Evolutionary conservation across 2,888 invertebrate species (phyloP).

Genomic region (Caenorhabditis sinica): DNA sequence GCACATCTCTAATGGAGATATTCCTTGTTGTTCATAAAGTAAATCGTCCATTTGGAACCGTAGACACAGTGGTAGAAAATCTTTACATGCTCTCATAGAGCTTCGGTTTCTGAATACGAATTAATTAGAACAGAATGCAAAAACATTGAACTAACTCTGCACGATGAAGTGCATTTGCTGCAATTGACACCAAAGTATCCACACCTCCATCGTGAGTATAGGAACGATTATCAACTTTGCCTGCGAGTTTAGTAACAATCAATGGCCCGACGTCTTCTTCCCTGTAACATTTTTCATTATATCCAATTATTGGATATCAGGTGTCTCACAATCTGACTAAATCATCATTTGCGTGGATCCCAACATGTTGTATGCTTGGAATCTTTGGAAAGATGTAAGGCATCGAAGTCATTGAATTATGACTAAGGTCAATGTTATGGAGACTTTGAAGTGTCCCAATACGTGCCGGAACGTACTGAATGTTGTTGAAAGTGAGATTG

Average conservation of each 20-base stretch:
- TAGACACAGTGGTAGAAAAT: constrained; percentile 24
- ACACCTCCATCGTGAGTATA: constrained; percentile 39
- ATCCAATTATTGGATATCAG: too few species aligned
- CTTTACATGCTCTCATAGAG: background rate
- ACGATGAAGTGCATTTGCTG: constrained; percentile 51
- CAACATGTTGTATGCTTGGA: constrained; percentile 11
- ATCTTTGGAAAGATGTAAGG: constrained; percentile 36
- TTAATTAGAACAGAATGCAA: background rate
- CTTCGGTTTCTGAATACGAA: background rate
- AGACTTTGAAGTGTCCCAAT: constrained; percentile 3
- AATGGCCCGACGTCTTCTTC: constrained; percentile 2
- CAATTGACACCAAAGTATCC: constrained; percentile 41
- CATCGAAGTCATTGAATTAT: constrained; percentile 15
- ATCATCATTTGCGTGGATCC: constrained; percentile 24
- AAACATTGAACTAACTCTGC: constrained; percentile 29
- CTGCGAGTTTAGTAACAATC: background rate
- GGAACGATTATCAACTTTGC: constrained; percentile 1
- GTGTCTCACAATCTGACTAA: constrained; percentile 16
- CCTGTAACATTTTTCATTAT: background rate
- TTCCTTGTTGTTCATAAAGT: background rate
- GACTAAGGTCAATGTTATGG: constrained; percentile 3
- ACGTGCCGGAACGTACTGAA: constrained; percentile 28
- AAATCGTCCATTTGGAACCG: constrained; percentile 46
- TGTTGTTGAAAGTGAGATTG: constrained; percentile 20
- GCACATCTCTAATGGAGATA: constrained; percentile 46